Evolutionary conservation across 1,140 invertebrate species (phyloP), one percentile per base, ranked within the genome.

Genomic region (Leptonema lineaticorne): DNA sequence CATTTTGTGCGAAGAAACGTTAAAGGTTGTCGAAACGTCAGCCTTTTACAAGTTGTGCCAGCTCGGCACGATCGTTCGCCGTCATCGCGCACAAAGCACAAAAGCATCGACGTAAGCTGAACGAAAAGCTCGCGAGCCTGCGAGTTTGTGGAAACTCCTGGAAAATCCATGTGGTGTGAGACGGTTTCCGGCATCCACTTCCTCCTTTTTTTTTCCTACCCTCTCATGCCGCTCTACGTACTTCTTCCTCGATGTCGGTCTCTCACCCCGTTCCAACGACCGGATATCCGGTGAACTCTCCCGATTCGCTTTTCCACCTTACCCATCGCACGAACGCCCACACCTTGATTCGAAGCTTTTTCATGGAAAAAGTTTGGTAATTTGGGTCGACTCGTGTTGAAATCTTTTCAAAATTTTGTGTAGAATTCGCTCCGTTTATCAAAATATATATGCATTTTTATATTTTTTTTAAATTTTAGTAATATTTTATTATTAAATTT

Each of bases 41-140:
- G 50, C 50, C 22, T 53, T 53, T 53, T 53, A 11, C 9, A 41
- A 41, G 37, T 41, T 53, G 18, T n/a, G 16, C 46, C 46, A 48
- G 20, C 46, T 24, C n/a, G 20, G 50, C 20, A 26, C 50, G 50
- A 53, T 53, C 50, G 50, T 20, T 53, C 11, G 37, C 37, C 27
- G 50, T 26, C 46, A 20, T 48, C 16, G 46, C 50, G 50, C 24
- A 53, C 50, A 53, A 53, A 53, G 50, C 50, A 24, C 20, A 53
- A 53, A 53, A 53, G 50, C 50, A 26, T 22, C 50, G 22, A 24
- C 50, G 50, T 53, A 53, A 53, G 50, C 50, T 22, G 22, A 53
- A 53, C 50, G 50, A 53, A 53, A 53, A 53, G 50, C 50, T 53
- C 50, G 16, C 11, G 37, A 45, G 11, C 3, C 8, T 6, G 46